These are phyloP conservation scores for Microcaecilia unicolor DNA, from an alignment of 2,797 vertebrate genomes.

Conservation along the genomic window DNA sequence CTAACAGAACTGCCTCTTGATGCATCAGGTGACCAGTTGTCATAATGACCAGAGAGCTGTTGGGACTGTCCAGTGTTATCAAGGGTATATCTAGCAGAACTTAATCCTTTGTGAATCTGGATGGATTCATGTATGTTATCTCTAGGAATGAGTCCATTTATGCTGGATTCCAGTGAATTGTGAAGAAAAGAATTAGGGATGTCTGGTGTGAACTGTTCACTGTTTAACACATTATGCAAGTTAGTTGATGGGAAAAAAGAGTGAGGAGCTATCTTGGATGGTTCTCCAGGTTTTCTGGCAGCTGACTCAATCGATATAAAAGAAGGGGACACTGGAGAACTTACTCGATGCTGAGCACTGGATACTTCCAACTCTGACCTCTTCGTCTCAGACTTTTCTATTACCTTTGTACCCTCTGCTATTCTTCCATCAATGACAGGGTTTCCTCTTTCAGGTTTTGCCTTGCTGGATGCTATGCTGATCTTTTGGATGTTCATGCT, in stretches of 20 bases:
- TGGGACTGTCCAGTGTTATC: background rate
- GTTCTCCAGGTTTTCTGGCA: constrained; percentile 56
- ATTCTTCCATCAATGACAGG: constrained; percentile 5
- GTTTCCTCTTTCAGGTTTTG: constrained; percentile 30
- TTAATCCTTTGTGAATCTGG: constrained; percentile 2
- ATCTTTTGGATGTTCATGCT: constrained; percentile 63
- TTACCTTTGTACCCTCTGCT: constrained; percentile 1
- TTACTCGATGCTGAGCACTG: constrained; percentile 36
- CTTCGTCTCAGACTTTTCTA: constrained; percentile 9
- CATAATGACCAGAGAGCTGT: background rate
- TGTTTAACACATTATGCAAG: constrained; percentile 6
- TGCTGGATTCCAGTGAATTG: background rate
- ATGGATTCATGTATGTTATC: constrained; percentile 2
- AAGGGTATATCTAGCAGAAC: constrained; percentile 4
- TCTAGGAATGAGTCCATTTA: background rate
- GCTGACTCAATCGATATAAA: constrained; percentile 82
- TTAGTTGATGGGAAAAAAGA: constrained; percentile 2
- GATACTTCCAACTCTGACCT: constrained; percentile 20
- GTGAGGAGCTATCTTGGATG: constrained; percentile 8
- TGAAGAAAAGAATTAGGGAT: constrained; percentile 13
- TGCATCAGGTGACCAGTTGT: constrained; percentile 5
- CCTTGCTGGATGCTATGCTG: constrained; percentile 66
- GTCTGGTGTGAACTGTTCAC: constrained; percentile 3
- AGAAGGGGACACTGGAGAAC: constrained; percentile 69
- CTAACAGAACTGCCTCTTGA: constrained; percentile 23